phyloP scores from a whole-genome alignment of 2,797 vertebrate species.

The Myotis daubentonii region DNA sequence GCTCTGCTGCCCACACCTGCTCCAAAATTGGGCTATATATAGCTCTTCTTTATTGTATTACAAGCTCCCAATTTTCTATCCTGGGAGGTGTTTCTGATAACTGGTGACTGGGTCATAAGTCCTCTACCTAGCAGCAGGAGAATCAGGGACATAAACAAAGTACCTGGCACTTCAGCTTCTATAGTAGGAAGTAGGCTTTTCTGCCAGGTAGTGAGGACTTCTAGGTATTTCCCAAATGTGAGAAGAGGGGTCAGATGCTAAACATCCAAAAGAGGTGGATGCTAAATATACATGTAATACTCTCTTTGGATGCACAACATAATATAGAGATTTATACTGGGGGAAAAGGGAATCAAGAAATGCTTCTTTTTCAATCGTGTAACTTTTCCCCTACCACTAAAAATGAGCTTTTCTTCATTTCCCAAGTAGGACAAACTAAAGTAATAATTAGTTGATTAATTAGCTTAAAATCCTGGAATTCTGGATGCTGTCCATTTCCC shows the following conservation, averaged over 20 bases:
- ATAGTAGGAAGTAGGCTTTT: not conserved
- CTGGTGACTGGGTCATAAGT: not conserved
- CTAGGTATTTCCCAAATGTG: not conserved
- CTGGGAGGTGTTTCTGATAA: not conserved
- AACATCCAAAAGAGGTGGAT: not conserved
- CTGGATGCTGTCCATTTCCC: not conserved
- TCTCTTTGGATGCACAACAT: not conserved
- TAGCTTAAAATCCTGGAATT: not conserved
- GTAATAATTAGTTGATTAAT: not conserved
- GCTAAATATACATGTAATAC: not conserved
- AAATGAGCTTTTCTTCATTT: not conserved
- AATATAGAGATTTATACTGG: not conserved
- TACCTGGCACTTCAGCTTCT: not conserved
- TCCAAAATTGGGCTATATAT: not conserved
- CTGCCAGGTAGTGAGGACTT: not conserved
- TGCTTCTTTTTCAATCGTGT: not conserved
- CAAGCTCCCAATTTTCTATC: not conserved
- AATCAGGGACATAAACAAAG: not conserved
- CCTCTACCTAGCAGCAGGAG: not conserved
- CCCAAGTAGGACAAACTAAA: not conserved
- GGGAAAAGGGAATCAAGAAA: not conserved
- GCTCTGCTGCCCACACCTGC: not conserved
- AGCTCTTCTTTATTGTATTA: not conserved
- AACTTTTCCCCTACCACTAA: not conserved
- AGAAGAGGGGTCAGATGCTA: not conserved